These are phyloP conservation scores for Loxodonta africana DNA, from an alignment of 2,113 vertebrate species.

Conservation along the genomic window DNA sequence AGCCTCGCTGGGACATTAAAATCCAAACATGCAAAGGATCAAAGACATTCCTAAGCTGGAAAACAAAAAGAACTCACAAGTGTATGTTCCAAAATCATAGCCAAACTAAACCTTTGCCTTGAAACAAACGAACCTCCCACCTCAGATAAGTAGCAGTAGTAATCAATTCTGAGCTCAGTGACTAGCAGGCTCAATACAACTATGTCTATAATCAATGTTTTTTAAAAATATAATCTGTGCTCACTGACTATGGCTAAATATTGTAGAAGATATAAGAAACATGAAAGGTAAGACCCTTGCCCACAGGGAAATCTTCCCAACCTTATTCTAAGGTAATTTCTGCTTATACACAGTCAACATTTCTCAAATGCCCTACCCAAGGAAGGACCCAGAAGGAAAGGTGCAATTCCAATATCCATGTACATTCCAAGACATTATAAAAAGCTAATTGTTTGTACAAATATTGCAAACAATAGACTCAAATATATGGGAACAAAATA, in stretches of 20 bases:
- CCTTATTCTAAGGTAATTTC: constrained; percentile 39
- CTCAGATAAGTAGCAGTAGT: constrained; percentile 24
- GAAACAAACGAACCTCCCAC: constrained; percentile 37
- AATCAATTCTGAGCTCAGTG: constrained; percentile 40
- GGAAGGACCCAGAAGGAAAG: neutral
- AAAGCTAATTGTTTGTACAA: neutral
- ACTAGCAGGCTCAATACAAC: constrained; percentile 27
- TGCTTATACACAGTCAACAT: neutral
- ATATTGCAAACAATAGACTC: constrained; percentile 22
- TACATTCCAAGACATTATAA: constrained; percentile 38
- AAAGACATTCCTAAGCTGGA: constrained; percentile 35
- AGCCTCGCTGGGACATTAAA: constrained; percentile 2
- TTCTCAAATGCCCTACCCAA: constrained; percentile 43
- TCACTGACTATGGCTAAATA: constrained; percentile 37
- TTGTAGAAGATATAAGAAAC: neutral
- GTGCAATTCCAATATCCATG: neutral
- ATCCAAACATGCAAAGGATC: neutral
- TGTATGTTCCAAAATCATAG: constrained; percentile 56
- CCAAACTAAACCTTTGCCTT: constrained; percentile 42
- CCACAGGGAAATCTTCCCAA: constrained; percentile 22
- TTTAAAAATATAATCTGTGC: constrained; percentile 27
- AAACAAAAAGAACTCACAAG: constrained; percentile 49
- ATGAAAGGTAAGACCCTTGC: constrained; percentile 15
- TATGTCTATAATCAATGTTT: neutral
- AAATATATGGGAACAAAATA: constrained; percentile 42